Evolutionary conservation across 2,113 vertebrate genomes (phyloP), one percentile per base, ranked within the genome.

Genomic region (Paratilapia polleni): DNA sequence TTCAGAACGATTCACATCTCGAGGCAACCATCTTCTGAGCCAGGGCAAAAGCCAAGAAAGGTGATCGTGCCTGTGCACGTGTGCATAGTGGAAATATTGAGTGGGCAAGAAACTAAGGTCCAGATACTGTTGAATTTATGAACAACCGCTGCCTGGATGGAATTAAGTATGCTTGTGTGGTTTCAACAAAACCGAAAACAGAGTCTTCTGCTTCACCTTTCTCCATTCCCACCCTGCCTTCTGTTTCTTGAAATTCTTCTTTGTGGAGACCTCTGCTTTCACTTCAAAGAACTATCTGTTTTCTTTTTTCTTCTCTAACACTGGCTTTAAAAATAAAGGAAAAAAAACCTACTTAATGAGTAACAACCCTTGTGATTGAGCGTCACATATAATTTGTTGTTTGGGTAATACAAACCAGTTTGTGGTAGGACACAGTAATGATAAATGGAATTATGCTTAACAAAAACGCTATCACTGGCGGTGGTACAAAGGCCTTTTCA

Each of bases 121-220:
- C 49, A 81, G 56, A 85, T 79, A 24, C 62, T 84, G 85, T 74
- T 94, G 79, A 94, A 93, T 92, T 91, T 92, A 93, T 90, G 86
- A 94, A 89, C 52, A 80, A 76, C 28, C 13, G 41, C 34, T 64
- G 58, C 85, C 60, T 82, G 82, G 64, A 81, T 78, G 83, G 78
- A 86, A 88, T 87, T 78, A 84, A 56, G 74, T 82, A 88, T 93
- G 82, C 66, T 68, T 79, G 49, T 5, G 26, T 24, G 1, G 47
- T 60, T 85, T 86, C 34, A 75, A 64, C 80, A 58, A 86, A 84
- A 75, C 58, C 6, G 34, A 52, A 73, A 73, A 70, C 43, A 22
- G 61, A 85, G 79, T 88, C 77, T 63, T 89, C 60, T 80, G 68
- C 79, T 82, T 85, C 83, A 83, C 83, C 87, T 91, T 68, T 82